Conservation (phyloP, 2,888 invertebrate species). For the Trisateles emortualis region DNA sequence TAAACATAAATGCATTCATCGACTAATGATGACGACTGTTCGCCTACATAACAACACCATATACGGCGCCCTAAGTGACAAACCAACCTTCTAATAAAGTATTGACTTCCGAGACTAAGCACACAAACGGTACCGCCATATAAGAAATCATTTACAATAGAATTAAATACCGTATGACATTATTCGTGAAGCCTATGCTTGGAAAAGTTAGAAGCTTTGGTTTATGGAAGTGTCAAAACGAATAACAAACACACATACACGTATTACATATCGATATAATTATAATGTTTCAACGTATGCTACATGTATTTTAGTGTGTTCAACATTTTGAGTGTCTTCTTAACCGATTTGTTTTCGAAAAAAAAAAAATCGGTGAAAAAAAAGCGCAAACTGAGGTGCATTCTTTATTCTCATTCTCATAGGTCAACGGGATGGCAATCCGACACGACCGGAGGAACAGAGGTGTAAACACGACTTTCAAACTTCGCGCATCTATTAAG, state of each 20-base stretch:
- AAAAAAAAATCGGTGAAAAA: no score
- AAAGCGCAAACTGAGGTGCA: no score
- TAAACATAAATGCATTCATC: slow-evolving; percentile 58
- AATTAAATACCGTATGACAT: slow-evolving; percentile 30
- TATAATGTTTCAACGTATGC: no score
- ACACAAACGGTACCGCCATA: slow-evolving; percentile 65
- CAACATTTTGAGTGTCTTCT: no score
- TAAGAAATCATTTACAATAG: slow-evolving; percentile 52
- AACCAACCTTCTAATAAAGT: slow-evolving; percentile 68
- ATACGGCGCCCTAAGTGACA: slow-evolving; percentile 60
- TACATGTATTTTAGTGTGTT: no score
- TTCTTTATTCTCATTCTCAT: no score
- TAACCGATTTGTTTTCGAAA: no score
- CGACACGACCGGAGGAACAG: no score
- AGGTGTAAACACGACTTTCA: no score
- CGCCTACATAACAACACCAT: slow-evolving; percentile 71
- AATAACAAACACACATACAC: slow-evolving; percentile 16
- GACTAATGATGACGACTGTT: slow-evolving; percentile 64
- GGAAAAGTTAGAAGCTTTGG: slow-evolving; percentile 31
- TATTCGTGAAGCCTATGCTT: slow-evolving; percentile 12
- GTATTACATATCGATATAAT: no score
- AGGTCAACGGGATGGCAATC: no score
- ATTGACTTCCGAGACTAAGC: slow-evolving; percentile 67
- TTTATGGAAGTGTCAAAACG: slow-evolving; percentile 60
- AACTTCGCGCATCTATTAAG: no score